A percentile compares a stretch with the other conserved stretches of the same genome.
Evolutionary conservation across 2,797 vertebrate genomes (phyloP).

Genomic region (Sebastes glaucus): DNA sequence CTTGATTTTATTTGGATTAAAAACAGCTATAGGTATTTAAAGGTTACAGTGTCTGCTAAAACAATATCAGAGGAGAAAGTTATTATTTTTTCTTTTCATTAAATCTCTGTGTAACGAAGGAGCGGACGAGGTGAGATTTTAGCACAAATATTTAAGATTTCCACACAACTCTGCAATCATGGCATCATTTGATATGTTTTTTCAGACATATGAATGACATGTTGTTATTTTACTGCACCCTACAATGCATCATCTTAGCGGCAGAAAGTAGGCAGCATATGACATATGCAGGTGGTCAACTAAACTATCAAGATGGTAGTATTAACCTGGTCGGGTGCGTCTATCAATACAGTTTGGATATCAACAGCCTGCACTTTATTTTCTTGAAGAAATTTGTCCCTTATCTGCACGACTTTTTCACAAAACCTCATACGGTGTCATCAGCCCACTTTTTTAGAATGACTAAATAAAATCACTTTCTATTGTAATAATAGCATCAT

Average conservation of each 20-base stretch:
- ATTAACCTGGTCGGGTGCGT: neutral
- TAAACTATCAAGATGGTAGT: no score
- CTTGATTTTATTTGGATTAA: slow-evolving; percentile 89
- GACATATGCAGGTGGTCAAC: neutral
- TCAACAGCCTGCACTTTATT: neutral
- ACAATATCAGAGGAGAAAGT: slow-evolving; percentile 54
- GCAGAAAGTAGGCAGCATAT: neutral
- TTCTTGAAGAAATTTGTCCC: neutral
- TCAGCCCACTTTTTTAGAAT: neutral
- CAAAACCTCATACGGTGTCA: neutral
- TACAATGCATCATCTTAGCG: neutral
- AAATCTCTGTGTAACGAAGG: slow-evolving; percentile 28
- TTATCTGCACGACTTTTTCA: neutral
- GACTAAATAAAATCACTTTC: neutral
- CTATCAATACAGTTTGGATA: neutral
- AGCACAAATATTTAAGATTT: slow-evolving; percentile 9
- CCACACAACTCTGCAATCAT: neutral
- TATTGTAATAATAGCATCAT: neutral
- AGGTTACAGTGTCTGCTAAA: slow-evolving; percentile 73
- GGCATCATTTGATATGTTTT: neutral
- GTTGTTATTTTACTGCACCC: neutral
- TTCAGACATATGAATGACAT: neutral
- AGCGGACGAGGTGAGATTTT: slow-evolving; percentile 12
- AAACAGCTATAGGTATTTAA: slow-evolving; percentile 84
- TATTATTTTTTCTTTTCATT: slow-evolving; percentile 25